Evolutionary conservation across 2,888 invertebrate species (phyloP).

Genomic region (Acrocera orbiculus): DNA sequence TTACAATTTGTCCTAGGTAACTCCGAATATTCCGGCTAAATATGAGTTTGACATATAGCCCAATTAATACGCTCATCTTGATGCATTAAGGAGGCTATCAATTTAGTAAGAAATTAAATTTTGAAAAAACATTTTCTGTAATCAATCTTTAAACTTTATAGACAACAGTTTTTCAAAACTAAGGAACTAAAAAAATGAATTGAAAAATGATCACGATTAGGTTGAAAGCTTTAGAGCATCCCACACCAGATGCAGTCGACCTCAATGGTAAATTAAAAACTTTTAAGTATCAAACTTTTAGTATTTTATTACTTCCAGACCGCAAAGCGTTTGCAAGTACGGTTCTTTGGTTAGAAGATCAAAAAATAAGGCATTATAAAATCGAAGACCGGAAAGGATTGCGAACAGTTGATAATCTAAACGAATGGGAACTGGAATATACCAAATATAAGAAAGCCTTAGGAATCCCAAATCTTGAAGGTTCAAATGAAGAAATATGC

Average conservation of each 20-base stretch:
- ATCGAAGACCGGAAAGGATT: conserved; percentile 61
- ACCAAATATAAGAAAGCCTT: conserved; percentile 56
- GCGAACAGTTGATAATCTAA: conserved; percentile 44
- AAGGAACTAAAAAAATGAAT: conserved; percentile 36
- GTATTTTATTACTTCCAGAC: conserved; percentile 38
- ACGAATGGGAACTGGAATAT: conserved; percentile 54
- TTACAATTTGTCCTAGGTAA: no score
- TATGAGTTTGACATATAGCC: no score
- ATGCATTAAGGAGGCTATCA: no score
- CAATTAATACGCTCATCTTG: no score
- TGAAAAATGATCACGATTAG: conserved; percentile 61
- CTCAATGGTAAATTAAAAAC: conserved; percentile 40
- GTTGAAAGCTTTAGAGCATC: conserved; percentile 59
- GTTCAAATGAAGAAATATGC: conserved; percentile 52
- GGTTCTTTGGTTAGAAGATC: conserved; percentile 82
- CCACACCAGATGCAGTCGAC: conserved; percentile 51
- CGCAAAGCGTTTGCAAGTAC: conserved; percentile 60
- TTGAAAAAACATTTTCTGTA: no score
- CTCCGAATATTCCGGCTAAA: no score
- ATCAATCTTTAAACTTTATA: no score
- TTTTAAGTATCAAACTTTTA: background rate
- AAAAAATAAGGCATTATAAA: conserved; percentile 75
- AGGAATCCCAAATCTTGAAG: conserved; percentile 48
- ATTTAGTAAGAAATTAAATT: no score
- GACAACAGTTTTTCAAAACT: no score